These are phyloP conservation scores for Microtus obscurus DNA, from an alignment of 2,797 vertebrate genomes.

Conservation along the genomic window DNA sequence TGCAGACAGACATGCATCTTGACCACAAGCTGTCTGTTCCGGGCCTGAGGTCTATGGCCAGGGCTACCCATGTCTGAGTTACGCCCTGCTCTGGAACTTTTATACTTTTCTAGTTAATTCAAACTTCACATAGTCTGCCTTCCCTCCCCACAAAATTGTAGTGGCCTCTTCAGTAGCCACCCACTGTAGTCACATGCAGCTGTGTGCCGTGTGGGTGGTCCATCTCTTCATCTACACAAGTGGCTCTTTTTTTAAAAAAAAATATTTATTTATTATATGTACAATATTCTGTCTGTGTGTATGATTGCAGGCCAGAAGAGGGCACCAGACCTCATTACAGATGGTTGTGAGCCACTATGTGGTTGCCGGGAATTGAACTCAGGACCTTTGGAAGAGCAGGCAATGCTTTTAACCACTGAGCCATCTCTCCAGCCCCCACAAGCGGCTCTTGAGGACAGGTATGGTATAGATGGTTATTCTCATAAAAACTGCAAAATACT, in stretches of 20 bases:
- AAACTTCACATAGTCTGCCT: background rate
- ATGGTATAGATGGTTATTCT: background rate
- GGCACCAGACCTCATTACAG: too few species aligned
- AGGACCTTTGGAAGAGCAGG: too few species aligned
- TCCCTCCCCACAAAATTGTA: background rate
- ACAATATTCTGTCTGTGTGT: too few species aligned
- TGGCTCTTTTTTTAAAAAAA: background rate
- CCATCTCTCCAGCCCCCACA: too few species aligned
- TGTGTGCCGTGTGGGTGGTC: background rate
- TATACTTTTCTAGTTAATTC: background rate
- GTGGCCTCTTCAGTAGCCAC: background rate
- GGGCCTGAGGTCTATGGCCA: background rate
- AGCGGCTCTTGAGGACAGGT: background rate
- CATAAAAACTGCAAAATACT: slow-evolving; percentile 19
- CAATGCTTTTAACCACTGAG: too few species aligned
- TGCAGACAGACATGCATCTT: background rate
- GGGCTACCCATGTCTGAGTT: background rate
- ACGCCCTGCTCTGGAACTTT: background rate
- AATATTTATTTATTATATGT: too few species aligned
- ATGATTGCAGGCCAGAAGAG: too few species aligned
- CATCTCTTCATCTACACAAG: background rate
- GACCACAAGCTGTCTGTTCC: background rate
- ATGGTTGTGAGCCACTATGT: too few species aligned
- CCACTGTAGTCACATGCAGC: background rate
- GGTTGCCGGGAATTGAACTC: too few species aligned